Percentiles rank a stretch among this genome's conserved stretches.
These are phyloP conservation scores for Macrotis lagotis DNA, from an alignment of 2,113 vertebrate species.

Conservation along the genomic window DNA sequence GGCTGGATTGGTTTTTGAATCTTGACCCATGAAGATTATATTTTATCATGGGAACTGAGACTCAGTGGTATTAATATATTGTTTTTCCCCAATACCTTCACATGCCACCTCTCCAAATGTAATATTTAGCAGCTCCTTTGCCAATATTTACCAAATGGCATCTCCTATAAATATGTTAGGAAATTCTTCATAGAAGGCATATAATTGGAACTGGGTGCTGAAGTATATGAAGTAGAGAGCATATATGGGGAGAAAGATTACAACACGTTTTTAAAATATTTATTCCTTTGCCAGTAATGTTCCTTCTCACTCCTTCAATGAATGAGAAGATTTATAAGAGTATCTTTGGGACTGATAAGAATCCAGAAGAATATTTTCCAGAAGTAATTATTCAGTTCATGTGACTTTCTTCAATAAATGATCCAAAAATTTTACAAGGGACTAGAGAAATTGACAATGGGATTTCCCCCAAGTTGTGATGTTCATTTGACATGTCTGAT, in stretches of 20 bases:
- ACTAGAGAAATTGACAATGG: not conserved
- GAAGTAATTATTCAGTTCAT: not conserved
- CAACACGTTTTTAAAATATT: not conserved
- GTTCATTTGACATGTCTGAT: not conserved
- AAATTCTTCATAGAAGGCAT: not conserved
- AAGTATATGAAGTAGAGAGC: not conserved
- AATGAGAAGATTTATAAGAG: not conserved
- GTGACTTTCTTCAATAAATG: not conserved
- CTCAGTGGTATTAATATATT: not conserved
- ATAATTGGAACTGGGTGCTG: no score
- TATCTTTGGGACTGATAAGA: not conserved
- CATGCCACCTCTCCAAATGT: not conserved
- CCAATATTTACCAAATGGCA: not conserved
- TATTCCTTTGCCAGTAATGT: not conserved
- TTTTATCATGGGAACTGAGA: not conserved
- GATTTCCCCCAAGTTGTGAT: not conserved
- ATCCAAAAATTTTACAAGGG: not conserved
- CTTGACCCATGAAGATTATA: not conserved
- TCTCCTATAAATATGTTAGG: not conserved
- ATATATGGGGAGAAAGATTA: not conserved
- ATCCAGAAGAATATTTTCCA: not conserved
- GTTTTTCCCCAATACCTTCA: not conserved
- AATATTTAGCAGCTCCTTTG: not conserved
- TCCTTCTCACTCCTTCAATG: not conserved
- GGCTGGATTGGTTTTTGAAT: not conserved